phyloP scores from a whole-genome alignment of 2,797 vertebrate species.

The Dallia pectoralis region DNA sequence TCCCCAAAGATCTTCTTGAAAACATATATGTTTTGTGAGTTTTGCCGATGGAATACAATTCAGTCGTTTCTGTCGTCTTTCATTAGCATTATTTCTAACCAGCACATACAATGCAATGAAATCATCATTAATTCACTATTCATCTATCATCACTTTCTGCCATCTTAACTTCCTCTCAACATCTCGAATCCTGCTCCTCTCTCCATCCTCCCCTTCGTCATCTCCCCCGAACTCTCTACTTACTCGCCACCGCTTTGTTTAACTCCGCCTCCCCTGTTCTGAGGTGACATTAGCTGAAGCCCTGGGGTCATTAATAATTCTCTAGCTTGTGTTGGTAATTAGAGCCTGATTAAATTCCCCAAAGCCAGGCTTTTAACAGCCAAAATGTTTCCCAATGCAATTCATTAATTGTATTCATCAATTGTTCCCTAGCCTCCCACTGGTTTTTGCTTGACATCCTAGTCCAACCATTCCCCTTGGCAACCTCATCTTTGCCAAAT shows the following conservation, averaged over 20 bases:
- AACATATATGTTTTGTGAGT: background rate
- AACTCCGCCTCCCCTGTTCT: background rate
- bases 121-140: background rate
- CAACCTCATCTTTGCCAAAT: conserved; percentile 54
- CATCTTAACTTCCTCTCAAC: background rate
- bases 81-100: no score
- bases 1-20: conserved; percentile 6
- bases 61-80: background rate
- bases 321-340: background rate
- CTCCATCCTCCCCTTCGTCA: background rate
- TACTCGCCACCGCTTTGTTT: background rate
- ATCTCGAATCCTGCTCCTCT: background rate
- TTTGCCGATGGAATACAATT: background rate
- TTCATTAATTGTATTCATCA: no score
- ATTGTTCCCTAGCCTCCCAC: background rate
- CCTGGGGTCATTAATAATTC: background rate
- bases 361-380: background rate
- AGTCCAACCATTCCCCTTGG: conserved; percentile 8
- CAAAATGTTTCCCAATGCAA: background rate
- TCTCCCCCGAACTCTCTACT: background rate
- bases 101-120: no score
- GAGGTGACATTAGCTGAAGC: background rate
- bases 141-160: background rate
- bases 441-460: background rate
- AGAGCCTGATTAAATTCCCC: background rate